Base-by-base conservation (phyloP, 2,888 invertebrate genomes). In the Eudemis profundana region DNA sequence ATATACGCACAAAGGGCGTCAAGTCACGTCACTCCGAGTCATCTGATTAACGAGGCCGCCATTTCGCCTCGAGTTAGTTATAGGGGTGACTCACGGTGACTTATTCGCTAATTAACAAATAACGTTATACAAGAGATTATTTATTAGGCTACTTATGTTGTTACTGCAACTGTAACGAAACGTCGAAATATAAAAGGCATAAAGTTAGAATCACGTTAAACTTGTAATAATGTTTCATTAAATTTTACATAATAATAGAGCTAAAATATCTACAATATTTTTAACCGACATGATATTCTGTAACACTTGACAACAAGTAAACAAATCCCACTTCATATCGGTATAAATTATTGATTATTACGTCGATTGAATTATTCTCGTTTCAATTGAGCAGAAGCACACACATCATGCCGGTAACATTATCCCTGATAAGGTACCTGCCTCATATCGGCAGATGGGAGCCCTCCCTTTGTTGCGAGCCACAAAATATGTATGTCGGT, bases 401-500 rank as follows among this genome's bases (percentile, higher is more conserved):
- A 57, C 21, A 38, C 15, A 27, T 15, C 40, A 14, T 7, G 12
- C 19, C 38, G 40, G 42, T 14, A 42, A 33, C 33, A 15, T 51
- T 44, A 51, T 42, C 44, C 51, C 21, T 33, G 51, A 51, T 61
- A 51, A 61, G 33, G 23, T 61, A 44, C 61, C 50, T 61, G 51
- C 12, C 51, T 36, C 61, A 44, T 60, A 60, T 60, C 61, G 15
- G n/a, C 23, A 21, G 33, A 61, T 33, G 14, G 42, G 14, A 23
- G 60, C 17, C 33, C 15, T 19, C 38, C 57, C 29, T 61, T 61
- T 61, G 61, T 61, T 51, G 33, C 7, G 23, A 8, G 66, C 67
- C 69, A 69, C 74, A 29, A 76, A 77, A 79, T 77, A 77, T 76
- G 42, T 50, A 50, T 47, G 68, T 70, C 70, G 61, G 67, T 27